Percentiles rank a stretch among this genome's conserved stretches.
Evolutionary conservation across 2,113 vertebrate species (phyloP).

Genomic region (Onychostoma macrolepis): DNA sequence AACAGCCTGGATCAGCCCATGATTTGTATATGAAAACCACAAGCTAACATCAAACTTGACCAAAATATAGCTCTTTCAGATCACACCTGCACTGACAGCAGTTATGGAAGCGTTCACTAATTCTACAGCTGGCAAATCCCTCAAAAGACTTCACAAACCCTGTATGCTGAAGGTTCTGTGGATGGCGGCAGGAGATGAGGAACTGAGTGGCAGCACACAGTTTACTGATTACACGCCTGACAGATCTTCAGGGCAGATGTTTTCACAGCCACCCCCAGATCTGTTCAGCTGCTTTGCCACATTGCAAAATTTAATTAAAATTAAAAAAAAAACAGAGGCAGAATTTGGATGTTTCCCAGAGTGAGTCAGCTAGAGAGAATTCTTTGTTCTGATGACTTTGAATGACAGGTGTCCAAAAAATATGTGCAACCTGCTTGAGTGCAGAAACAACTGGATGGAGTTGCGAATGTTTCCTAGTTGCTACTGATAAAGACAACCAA

Average conservation of each 20-base stretch:
- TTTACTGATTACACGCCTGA: constrained; percentile 52
- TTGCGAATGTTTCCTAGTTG: neutral
- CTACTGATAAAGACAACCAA: neutral
- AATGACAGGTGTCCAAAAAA: constrained; percentile 45
- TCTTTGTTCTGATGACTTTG: constrained; percentile 28
- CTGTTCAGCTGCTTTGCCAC: constrained; percentile 48
- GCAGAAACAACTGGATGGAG: neutral
- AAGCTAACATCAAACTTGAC: neutral
- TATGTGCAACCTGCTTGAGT: neutral
- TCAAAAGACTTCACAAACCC: constrained; percentile 26
- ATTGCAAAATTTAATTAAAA: constrained; percentile 55
- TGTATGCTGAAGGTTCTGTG: neutral
- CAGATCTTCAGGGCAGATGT: constrained; percentile 47
- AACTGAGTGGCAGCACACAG: constrained; percentile 15
- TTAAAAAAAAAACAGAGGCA: constrained; percentile 29
- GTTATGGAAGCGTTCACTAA: constrained; percentile 14
- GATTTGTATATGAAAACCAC: neutral
- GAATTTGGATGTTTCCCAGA: constrained; percentile 27
- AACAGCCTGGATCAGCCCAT: neutral
- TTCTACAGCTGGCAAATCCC: constrained; percentile 36
- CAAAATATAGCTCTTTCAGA: neutral
- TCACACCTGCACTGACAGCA: constrained; percentile 28
- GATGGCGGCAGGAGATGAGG: constrained; percentile 30
- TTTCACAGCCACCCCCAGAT: constrained; percentile 31
- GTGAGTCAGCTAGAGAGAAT: neutral